These are phyloP conservation scores for Lysandra bellargus DNA, from an alignment of 2,888 invertebrate species.

Conservation along the genomic window DNA sequence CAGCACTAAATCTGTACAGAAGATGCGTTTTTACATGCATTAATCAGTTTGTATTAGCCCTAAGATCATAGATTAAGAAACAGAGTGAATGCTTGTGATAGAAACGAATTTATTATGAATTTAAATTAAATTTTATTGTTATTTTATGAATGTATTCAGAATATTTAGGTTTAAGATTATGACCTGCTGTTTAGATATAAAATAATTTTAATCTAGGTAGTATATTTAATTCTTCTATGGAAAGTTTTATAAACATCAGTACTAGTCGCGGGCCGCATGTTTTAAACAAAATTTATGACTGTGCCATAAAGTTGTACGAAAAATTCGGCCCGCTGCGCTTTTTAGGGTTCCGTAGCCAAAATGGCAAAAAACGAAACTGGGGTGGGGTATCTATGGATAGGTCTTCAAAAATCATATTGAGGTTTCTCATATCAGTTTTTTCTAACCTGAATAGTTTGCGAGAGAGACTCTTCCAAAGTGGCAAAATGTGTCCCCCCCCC, in stretches of 20 bases:
- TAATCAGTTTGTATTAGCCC: not conserved
- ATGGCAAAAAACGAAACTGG: too few species aligned
- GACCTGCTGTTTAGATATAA: not conserved
- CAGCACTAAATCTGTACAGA: too few species aligned
- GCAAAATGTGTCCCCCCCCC: too few species aligned
- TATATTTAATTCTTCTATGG: not conserved
- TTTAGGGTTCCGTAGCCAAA: too few species aligned
- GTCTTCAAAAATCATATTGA: too few species aligned
- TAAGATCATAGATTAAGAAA: not conserved
- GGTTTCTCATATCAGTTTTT: too few species aligned
- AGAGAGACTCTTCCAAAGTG: too few species aligned
- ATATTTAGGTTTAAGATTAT: not conserved
- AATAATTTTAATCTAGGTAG: not conserved
- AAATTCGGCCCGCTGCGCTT: not conserved
- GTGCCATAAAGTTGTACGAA: not conserved
- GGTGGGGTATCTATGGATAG: too few species aligned
- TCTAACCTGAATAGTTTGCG: too few species aligned
- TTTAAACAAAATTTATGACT: not conserved
- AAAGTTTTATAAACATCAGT: not conserved
- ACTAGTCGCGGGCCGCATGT: too few species aligned
- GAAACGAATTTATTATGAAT: not conserved
- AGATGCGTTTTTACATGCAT: too few species aligned
- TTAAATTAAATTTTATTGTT: not conserved
- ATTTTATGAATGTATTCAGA: not conserved
- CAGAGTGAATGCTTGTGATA: not conserved